Evolutionary conservation across 2,888 invertebrate genomes (phyloP), one percentile per base, ranked within the genome.

Genomic region (Scrobipalpa costella): DNA sequence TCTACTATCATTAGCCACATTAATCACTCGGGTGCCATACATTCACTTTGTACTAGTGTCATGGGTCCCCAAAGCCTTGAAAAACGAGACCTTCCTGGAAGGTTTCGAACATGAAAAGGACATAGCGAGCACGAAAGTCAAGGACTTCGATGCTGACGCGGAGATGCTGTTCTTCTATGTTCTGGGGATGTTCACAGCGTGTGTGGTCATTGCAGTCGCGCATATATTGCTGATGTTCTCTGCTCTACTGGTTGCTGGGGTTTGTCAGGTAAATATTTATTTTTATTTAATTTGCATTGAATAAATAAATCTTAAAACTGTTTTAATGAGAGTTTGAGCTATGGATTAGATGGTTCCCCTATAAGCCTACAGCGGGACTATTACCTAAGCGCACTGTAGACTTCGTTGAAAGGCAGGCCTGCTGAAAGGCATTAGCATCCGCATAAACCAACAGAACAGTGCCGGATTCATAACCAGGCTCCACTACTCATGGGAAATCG

Each of bases 211-310:
- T 15, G 33, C 33, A 15, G 7, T 60, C 9, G 34, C 33, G 7
- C 5, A 33, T 9, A 17, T 60, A 8, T 27, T 47, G 15, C 27
- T 60, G 1, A 13, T 47, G 34, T 60, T 60, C 17, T 40, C 60
- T 33, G 33, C 47, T 19, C 60, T 60, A 7, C 60, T 60, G n/a
- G 13, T 60, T 7, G 49, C 17, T 34, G 60, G 60, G 8, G 49
- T 60, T 7, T 34, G n/a, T n/a, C 47, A 60, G 60, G 60, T 60
- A 49, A 15, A 44, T 1, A 8, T 11, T 13, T 13, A 36, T 34
- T 11, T 9, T 36, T 36, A 36, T 36, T 36, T 36, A 1, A 36
- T 9, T 36, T 36, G 11, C 34, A 34, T 9, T 7, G 11, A 11
- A 7, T 36, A 34, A 34, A 7, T 34, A 34, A 40, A 13, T 40